A percentile compares a stretch with the other conserved stretches of the same genome.
Conservation (phyloP, 2,888 invertebrate genomes). For the Elysia crispata region DNA sequence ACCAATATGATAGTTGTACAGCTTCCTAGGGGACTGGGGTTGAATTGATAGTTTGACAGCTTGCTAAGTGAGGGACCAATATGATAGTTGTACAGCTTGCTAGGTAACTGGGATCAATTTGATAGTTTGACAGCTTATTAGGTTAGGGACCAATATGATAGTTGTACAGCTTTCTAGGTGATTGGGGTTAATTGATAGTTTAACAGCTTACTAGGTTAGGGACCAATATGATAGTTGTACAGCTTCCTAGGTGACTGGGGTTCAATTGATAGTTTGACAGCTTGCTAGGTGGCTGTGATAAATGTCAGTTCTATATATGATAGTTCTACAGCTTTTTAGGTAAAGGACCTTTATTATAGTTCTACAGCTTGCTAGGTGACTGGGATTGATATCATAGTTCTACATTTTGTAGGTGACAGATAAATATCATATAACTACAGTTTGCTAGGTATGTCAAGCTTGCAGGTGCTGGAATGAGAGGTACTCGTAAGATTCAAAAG, state of each 20-base stretch:
- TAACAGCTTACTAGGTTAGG: conserved; percentile 18
- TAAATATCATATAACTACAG: too few relatives aligned
- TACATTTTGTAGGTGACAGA: too few relatives aligned
- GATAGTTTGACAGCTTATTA: conserved; percentile 13
- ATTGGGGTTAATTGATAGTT: too few relatives aligned
- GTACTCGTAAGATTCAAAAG: too few relatives aligned
- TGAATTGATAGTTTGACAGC: neutral
- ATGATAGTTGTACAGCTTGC: conserved; percentile 11
- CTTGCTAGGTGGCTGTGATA: too few relatives aligned
- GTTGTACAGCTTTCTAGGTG: conserved; percentile 23
- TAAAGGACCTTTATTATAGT: neutral
- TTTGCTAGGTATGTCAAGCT: too few relatives aligned
- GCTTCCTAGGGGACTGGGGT: conserved; percentile 5
- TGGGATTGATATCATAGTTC: too few relatives aligned
- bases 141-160: neutral
- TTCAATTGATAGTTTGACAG: neutral
- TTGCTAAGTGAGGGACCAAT: neutral
- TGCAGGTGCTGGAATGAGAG: too few relatives aligned
- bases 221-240: neutral
- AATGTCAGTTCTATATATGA: too few relatives aligned
- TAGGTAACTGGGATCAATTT: neutral
- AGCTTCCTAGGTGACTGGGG: conserved; percentile 1
- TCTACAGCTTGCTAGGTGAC: conserved; percentile 25
- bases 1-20: neutral
- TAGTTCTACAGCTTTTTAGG: conserved; percentile 22